These are phyloP conservation scores for Myopa testacea DNA, from an alignment of 2,888 invertebrate species.

Conservation along the genomic window DNA sequence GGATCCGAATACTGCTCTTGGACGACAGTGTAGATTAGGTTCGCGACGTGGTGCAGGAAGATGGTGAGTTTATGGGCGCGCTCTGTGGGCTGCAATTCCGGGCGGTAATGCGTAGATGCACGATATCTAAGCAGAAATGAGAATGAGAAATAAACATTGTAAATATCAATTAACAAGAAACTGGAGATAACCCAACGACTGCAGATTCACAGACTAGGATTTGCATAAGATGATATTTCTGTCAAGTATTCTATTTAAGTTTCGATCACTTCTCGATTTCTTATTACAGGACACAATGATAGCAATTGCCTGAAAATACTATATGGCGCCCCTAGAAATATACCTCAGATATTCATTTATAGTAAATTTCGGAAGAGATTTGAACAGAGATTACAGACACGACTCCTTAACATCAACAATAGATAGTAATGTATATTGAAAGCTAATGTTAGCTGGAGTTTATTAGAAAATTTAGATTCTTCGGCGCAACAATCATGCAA, in stretches of 20 bases:
- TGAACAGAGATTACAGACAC: too few relatives aligned
- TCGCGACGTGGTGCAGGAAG: constrained; percentile 90
- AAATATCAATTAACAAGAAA: not conserved
- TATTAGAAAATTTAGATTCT: not conserved
- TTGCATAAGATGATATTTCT: too few relatives aligned
- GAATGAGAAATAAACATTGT: not conserved
- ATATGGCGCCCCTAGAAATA: too few relatives aligned
- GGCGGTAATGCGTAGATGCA: constrained; percentile 93
- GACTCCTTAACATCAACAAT: too few relatives aligned
- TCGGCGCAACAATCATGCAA: constrained; percentile 27
- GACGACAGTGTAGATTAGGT: constrained; percentile 85
- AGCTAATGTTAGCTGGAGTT: too few relatives aligned
- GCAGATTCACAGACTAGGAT: too few relatives aligned
- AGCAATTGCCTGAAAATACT: too few relatives aligned
- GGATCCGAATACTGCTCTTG: constrained; percentile 90
- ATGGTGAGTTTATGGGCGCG: constrained; percentile 91
- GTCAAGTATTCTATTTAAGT: not conserved
- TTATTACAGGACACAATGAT: too few relatives aligned
- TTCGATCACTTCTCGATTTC: not conserved
- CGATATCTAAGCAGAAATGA: constrained; percentile 75
- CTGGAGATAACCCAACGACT: not conserved
- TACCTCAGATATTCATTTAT: too few relatives aligned
- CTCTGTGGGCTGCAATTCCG: constrained; percentile 91
- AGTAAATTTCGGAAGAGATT: too few relatives aligned
- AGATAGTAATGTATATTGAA: too few relatives aligned